Evolutionary conservation across 2,113 vertebrate species (phyloP).

Genomic region (Phocoena phocoena): DNA sequence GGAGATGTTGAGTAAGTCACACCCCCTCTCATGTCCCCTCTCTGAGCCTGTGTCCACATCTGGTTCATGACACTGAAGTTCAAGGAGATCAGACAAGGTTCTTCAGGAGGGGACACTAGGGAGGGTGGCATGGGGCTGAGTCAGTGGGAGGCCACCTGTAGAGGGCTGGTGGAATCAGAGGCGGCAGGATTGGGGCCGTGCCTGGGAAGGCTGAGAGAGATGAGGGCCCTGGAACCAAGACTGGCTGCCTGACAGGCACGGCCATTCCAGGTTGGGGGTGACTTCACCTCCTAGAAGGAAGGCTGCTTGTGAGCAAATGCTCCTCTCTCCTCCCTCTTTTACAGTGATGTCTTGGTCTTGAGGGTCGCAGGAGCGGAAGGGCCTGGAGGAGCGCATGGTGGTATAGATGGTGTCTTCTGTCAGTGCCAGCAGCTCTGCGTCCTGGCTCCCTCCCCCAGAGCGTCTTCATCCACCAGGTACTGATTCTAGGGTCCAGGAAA

Average conservation of each 20-base stretch:
- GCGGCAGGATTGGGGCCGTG: too few species aligned
- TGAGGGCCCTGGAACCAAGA: background rate
- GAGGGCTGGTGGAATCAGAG: background rate
- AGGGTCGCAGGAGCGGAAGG: conserved; percentile 83
- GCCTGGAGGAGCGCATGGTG: conserved; percentile 80
- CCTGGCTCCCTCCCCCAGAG: conserved; percentile 83
- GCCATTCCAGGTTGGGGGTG: too few species aligned
- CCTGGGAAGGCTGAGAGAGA: background rate
- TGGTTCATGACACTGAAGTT: background rate
- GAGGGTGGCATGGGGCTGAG: background rate
- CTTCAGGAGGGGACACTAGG: background rate
- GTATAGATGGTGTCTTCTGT: conserved; percentile 82
- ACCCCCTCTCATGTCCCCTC: background rate
- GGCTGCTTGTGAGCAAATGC: background rate
- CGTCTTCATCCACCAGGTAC: conserved; percentile 74
- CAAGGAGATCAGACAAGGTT: background rate
- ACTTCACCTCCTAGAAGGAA: background rate
- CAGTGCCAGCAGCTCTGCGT: conserved; percentile 84
- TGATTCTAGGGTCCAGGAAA: conserved; percentile 79
- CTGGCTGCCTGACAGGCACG: background rate
- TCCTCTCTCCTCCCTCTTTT: background rate
- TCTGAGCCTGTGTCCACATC: background rate
- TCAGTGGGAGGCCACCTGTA: too few species aligned
- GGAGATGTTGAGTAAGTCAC: background rate
- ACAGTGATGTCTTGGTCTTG: conserved; percentile 85